Evolutionary conservation across 2,888 invertebrate species (phyloP).

Genomic region (Petrophora chlorosata): DNA sequence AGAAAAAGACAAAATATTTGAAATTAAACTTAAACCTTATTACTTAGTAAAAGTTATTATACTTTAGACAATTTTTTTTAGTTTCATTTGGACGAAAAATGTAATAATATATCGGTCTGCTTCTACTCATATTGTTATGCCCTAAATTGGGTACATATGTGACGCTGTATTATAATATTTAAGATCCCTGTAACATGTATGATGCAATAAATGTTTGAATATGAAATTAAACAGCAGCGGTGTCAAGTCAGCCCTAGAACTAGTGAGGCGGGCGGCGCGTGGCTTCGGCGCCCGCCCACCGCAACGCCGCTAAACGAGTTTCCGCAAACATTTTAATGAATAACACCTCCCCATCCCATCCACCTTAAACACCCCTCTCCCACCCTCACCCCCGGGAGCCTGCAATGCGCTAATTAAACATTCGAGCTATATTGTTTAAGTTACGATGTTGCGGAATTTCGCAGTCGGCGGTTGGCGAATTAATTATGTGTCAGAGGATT

Average conservation of each 20-base stretch:
- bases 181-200: no score
- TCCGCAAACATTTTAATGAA: constrained; percentile 84
- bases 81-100: no score
- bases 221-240: neutral
- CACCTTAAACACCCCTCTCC: constrained; percentile 24
- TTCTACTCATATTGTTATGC: no score
- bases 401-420: constrained; percentile 82
- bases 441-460: constrained; percentile 67
- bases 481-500: constrained; percentile 35
- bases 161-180: no score
- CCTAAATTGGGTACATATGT: no score
- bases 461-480: constrained; percentile 49
- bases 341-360: constrained; percentile 70
- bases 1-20: no score
- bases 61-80: no score
- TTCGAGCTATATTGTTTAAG: constrained; percentile 80
- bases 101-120: no score
- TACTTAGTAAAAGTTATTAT: no score
- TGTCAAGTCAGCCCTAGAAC: constrained; percentile 15
- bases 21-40: no score
- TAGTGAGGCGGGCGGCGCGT: constrained; percentile 40
- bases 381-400: constrained; percentile 46
- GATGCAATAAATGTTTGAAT: no score
- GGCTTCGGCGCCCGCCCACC: constrained; percentile 61
- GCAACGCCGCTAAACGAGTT: constrained; percentile 81